Conservation (phyloP, 2,888 invertebrate species). For the Pseudolycoriella hygida region DNA sequence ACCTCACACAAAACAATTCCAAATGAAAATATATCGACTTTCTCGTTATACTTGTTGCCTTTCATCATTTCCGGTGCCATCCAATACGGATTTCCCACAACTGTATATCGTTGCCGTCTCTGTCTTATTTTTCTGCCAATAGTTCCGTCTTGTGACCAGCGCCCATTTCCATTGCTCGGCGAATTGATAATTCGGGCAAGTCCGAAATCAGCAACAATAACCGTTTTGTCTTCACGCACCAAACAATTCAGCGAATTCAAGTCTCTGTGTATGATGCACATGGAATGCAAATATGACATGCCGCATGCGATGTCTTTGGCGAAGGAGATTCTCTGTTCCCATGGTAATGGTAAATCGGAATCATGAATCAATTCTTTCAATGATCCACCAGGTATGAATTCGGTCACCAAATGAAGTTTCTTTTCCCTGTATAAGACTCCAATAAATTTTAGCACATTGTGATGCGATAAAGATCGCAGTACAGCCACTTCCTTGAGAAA, state of each 20-base stretch:
- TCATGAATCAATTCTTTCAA: constrained; percentile 72
- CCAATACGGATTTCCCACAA: constrained; percentile 95
- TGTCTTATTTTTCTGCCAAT: constrained; percentile 40
- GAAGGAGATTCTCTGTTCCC: constrained; percentile 66
- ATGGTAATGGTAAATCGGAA: constrained; percentile 44
- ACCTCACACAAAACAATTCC: constrained; percentile 92
- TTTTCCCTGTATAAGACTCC: constrained; percentile 89
- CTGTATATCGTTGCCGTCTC: constrained; percentile 78
- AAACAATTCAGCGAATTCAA: constrained; percentile 92
- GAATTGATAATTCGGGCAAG: constrained; percentile 59
- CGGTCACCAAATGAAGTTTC: constrained; percentile 78
- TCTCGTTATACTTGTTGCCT: constrained; percentile 88
- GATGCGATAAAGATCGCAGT: constrained; percentile 69
- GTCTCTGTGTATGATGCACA: constrained; percentile 89
- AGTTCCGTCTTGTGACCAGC: constrained; percentile 27
- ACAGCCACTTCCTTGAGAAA: constrained; percentile 94
- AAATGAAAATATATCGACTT: constrained; percentile 90
- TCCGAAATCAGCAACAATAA: constrained; percentile 92
- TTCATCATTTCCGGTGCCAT: constrained; percentile 99
- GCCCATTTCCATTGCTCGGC: constrained; percentile 24
- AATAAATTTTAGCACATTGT: constrained; percentile 78
- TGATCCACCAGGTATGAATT: constrained; percentile 84
- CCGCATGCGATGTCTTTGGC: constrained; percentile 86
- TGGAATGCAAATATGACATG: constrained; percentile 85
- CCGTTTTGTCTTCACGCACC: constrained; percentile 74